A percentile compares a stretch with the other conserved stretches of the same genome.
Conservation (phyloP, 2,113 vertebrate genomes). For the Macaca fascicularis region DNA sequence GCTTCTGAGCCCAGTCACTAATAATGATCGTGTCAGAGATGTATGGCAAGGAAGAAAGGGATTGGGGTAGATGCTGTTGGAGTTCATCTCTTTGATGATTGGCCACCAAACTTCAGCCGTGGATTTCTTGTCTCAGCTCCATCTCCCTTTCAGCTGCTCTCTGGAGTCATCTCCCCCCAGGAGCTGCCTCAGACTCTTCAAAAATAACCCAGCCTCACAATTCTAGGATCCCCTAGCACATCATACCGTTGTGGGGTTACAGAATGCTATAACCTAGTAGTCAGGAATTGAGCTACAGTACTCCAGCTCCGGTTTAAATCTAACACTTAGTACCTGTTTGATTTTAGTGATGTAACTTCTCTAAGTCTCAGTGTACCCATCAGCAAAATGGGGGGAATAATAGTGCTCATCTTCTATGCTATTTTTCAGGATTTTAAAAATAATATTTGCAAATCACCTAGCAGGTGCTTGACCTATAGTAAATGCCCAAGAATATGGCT, state of each 20-base stretch:
- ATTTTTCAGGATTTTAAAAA: neutral
- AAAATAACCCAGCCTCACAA: neutral
- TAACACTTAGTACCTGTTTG: neutral
- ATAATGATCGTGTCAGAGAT: conserved; percentile 22
- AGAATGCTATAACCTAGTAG: accelerated
- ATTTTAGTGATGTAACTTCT: neutral
- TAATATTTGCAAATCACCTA: neutral
- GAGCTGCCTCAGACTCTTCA: neutral
- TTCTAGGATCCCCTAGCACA: neutral
- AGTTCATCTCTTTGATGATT: neutral
- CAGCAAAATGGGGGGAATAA: neutral
- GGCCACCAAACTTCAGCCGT: neutral
- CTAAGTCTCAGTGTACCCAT: neutral
- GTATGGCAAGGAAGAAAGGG: neutral
- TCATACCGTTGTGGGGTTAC: accelerated
- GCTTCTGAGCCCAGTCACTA: conserved; percentile 63
- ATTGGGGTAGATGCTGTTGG: neutral
- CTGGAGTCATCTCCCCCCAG: neutral
- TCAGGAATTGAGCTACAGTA: neutral
- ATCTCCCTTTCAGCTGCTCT: neutral
- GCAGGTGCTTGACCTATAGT: neutral
- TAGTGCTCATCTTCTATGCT: neutral
- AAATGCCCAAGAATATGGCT: neutral
- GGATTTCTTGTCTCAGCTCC: neutral
- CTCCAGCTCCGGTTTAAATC: neutral